Evolutionary conservation across 2,888 invertebrate species (phyloP).

Genomic region (Cataglyphis cursor): DNA sequence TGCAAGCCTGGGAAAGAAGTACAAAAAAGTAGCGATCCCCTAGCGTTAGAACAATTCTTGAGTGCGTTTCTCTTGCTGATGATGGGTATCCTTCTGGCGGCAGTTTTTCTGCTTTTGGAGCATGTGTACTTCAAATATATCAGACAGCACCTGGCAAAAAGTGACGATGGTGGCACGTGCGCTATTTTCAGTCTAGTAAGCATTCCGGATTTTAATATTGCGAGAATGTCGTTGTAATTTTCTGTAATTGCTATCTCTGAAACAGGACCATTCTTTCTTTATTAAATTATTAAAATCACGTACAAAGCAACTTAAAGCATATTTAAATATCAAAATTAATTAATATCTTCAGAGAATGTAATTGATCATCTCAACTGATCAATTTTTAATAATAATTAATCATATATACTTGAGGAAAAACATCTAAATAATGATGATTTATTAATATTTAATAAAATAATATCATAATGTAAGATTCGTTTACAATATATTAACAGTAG

Average conservation of each 20-base stretch:
- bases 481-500: background rate
- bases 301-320: background rate
- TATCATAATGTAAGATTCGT: background rate
- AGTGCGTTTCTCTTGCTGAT: slow-evolving; percentile 98
- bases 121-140: slow-evolving; percentile 98
- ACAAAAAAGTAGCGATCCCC: slow-evolving; percentile 95
- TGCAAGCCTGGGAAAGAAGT: slow-evolving; percentile 97
- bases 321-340: slow-evolving; percentile 24
- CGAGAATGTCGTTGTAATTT: slow-evolving; percentile 36
- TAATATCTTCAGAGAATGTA: background rate
- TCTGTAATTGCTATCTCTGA: slow-evolving; percentile 6
- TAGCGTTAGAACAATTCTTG: slow-evolving; percentile 98
- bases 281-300: background rate
- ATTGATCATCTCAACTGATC: background rate
- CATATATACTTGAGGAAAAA: background rate
- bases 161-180: slow-evolving; percentile 95
- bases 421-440: background rate
- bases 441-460: slow-evolving; percentile 1
- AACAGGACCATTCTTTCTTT: slow-evolving; percentile 28
- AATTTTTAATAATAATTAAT: background rate
- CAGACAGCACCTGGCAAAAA: slow-evolving; percentile 94
- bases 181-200: slow-evolving; percentile 97
- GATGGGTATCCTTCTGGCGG: slow-evolving; percentile 97
- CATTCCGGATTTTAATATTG: slow-evolving; percentile 78
- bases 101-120: slow-evolving; percentile 95